These are phyloP conservation scores for Andinoacara biseriatus DNA, from an alignment of 2,113 vertebrate species.

Conservation along the genomic window DNA sequence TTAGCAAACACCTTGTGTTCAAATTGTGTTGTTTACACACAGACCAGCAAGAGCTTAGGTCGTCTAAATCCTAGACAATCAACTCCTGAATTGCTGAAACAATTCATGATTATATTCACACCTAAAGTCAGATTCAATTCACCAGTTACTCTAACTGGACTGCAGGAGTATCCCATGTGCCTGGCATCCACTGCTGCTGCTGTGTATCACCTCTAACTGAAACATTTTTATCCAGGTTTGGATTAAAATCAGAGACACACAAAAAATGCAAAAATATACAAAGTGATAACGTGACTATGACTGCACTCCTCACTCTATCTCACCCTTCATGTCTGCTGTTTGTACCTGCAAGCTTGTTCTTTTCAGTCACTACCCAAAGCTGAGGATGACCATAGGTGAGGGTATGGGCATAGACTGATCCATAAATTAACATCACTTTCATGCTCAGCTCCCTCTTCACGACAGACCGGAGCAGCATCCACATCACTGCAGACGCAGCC, in stretches of 20 bases:
- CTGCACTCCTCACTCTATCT: no score
- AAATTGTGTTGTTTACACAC: neutral
- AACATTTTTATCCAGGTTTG: neutral
- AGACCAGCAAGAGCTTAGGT: neutral
- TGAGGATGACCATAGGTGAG: no score
- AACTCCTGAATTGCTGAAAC: neutral
- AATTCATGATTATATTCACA: neutral
- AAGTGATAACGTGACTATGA: no score
- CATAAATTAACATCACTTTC: no score
- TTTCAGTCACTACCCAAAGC: no score
- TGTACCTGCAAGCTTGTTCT: no score
- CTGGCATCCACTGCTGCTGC: neutral
- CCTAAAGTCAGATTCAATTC: neutral
- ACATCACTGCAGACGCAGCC: no score
- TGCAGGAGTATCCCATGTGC: neutral
- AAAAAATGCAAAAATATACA: neutral
- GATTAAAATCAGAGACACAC: neutral
- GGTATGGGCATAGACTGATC: no score
- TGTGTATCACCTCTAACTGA: accelerated
- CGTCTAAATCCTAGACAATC: no score
- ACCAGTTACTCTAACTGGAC: neutral
- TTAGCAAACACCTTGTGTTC: neutral
- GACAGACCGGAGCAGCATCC: no score
- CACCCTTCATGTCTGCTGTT: no score
- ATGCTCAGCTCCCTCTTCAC: no score